Evolutionary conservation across 2,113 vertebrate genomes (phyloP), one percentile per base, ranked within the genome.

Genomic region (Corvus hawaiiensis): DNA sequence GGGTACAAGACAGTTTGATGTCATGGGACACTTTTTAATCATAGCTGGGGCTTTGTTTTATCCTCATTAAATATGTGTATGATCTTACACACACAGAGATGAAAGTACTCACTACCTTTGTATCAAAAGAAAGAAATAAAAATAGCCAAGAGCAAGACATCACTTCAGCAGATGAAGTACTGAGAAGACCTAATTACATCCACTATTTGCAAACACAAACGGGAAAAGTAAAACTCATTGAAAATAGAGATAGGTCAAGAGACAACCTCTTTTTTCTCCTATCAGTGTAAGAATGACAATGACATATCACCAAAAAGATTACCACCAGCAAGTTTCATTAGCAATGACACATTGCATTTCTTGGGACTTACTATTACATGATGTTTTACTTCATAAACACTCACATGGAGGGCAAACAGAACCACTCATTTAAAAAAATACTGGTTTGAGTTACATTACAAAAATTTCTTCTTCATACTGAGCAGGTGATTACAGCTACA

Each of bases 81-180:
- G 76, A 94, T 92, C 51, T 84, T 80, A 77, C 33, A 39, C 32
- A 87, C 20, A 88, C 66, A 83, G 32, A 96, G 82, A 97, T 88
- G 37, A 93, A 94, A 95, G 90, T 59, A 51, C 54, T 63, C 39
- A 16, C 46, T 74, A 58, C 51, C 21, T 90, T 88, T 66, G 33
- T 83, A 90, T 80, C 90, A 95, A 93, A 93, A 51, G 14, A 86
- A 84, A 88, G 72, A 90, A 93, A 74, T 94, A 88, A 97, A 93
- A 93, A 96, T 80, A 95, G 80, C 75, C 88, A 71, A 90, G 33
- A 92, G 83, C 55, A 74, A 94, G 55, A 74, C 14, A 92, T 76
- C 51, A 33, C 11, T 69, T 92, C 75, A 87, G 41, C 21, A 92
- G 59, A 62, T 52, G 37, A 90, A 80, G n/a, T 52, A 90, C 51